A percentile compares a stretch with the other conserved stretches of the same genome.
These are phyloP conservation scores for Venustaconcha ellipsiformis DNA, from an alignment of 1,140 invertebrate genomes.

Conservation along the genomic window DNA sequence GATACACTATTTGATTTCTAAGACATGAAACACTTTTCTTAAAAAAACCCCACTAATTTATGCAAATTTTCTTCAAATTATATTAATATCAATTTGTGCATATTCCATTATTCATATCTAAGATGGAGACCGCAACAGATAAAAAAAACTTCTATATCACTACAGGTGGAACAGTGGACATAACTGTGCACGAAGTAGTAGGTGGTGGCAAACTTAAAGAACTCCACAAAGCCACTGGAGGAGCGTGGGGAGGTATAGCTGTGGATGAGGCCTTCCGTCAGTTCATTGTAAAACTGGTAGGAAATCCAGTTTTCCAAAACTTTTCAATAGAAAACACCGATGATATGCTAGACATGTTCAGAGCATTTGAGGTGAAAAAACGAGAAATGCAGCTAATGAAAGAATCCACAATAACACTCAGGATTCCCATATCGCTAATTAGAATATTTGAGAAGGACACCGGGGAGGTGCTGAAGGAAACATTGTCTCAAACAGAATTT, in stretches of 20 bases:
- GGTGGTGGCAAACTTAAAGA: neutral
- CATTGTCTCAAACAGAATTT: neutral
- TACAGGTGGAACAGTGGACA: slow-evolving; percentile 1
- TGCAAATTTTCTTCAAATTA: too few species aligned
- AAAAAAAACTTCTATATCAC: neutral
- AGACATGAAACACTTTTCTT: too few species aligned
- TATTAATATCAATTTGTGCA: too few species aligned
- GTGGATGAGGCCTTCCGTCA: neutral
- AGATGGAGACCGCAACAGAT: too few species aligned
- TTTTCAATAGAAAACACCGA: slow-evolving; percentile 2
- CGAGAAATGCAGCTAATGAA: neutral
- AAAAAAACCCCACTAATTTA: too few species aligned
- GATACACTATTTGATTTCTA: too few species aligned
- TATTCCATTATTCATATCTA: too few species aligned
- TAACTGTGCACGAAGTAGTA: slow-evolving; percentile 1
- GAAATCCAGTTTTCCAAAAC: neutral
- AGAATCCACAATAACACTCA: neutral
- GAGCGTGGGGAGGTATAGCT: neutral
- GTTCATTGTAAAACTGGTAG: neutral
- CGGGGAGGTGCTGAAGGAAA: neutral
- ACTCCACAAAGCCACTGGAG: neutral
- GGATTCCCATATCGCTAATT: neutral
- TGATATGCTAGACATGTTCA: neutral
- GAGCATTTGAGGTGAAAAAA: slow-evolving; percentile 4
- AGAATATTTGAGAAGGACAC: neutral